phyloP scores from a whole-genome alignment of 1,140 invertebrate species.

The Ectropis grisescens region DNA sequence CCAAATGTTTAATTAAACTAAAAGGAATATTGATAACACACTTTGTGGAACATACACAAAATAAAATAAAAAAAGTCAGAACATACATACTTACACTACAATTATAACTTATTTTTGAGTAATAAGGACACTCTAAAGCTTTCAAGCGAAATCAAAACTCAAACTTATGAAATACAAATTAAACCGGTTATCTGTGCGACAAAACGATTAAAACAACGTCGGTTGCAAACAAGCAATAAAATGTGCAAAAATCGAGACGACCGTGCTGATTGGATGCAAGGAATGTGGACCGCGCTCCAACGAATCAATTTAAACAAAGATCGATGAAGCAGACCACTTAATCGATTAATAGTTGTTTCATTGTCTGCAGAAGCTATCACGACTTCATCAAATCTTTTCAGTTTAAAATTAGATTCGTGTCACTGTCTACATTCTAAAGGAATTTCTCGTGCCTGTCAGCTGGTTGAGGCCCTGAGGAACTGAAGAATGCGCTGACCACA shows the following conservation, averaged over 20 bases:
- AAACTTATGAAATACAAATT: slow-evolving; percentile 23
- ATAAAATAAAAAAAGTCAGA: too few species aligned
- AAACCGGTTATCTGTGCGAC: background rate
- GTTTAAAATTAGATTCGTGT: too few species aligned
- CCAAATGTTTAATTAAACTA: too few species aligned
- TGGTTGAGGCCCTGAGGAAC: slow-evolving; percentile 83
- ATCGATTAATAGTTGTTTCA: too few species aligned
- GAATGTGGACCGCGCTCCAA: slow-evolving; percentile 52
- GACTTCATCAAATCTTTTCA: too few species aligned
- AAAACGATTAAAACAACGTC: slow-evolving; percentile 14
- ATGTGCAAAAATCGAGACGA: slow-evolving; percentile 44
- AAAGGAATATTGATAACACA: too few species aligned
- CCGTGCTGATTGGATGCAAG: slow-evolving; percentile 33
- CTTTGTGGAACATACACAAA: too few species aligned
- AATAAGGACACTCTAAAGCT: too few species aligned
- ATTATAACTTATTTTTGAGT: too few species aligned
- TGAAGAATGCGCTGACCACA: slow-evolving; percentile 82
- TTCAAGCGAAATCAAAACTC: slow-evolving; percentile 34
- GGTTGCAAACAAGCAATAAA: slow-evolving; percentile 46
- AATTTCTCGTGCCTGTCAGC: slow-evolving; percentile 74
- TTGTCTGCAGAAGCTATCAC: slow-evolving; percentile 1
- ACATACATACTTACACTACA: too few species aligned
- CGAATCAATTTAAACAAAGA: slow-evolving; percentile 2
- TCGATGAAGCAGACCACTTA: too few species aligned
- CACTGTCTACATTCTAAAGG: too few species aligned